Evolutionary conservation across 2,113 vertebrate genomes (phyloP), one percentile per base, ranked within the genome.

Genomic region (Dromaius novaehollandiae): DNA sequence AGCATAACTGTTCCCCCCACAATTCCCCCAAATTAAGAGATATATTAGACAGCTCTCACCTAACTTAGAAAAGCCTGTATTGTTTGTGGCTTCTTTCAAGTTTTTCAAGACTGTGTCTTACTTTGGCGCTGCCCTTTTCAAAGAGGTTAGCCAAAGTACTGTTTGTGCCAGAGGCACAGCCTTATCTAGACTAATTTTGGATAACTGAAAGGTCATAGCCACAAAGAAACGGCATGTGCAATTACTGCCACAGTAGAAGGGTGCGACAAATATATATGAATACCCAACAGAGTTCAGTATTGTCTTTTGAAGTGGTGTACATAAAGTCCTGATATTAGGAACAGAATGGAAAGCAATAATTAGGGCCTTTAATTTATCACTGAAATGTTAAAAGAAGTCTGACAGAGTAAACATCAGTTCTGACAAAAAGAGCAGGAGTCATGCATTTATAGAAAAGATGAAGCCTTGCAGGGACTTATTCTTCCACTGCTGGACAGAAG

Each of bases 361-460:
- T 95, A 86, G 25, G 79, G 79, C 28, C 71, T 95, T 95, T 93
- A 90, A 90, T 96, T 95, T 96, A 50, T 75, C 79, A 78, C 60
- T 70, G 82, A 94, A 96, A 93, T 68, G 75, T 81, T 95, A 64
- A 94, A 95, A 94, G 90, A 90, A 94, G 76, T 74, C 85, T 97
- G 95, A 88, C 93, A 94, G 82, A 50, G 87, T 69, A 95, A 96
- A 75, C 89, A 86, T 46, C 40, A 68, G 75, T 89, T 96, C 75
- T 90, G 94, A 77, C 68, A 82, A 78, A 95, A 90, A 88, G 75
- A 85, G 75, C 82, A 82, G 36, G 40, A 94, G 65, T 53, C 15
- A 44, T 93, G 74, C 42, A 81, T 77, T 95, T 73, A 22, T 86
- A 63, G 75, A 16, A 89, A 89, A 83, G 84, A 50, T 32, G 75